Conservation (phyloP, 2,113 vertebrate species). For the Varanus komodoensis region DNA sequence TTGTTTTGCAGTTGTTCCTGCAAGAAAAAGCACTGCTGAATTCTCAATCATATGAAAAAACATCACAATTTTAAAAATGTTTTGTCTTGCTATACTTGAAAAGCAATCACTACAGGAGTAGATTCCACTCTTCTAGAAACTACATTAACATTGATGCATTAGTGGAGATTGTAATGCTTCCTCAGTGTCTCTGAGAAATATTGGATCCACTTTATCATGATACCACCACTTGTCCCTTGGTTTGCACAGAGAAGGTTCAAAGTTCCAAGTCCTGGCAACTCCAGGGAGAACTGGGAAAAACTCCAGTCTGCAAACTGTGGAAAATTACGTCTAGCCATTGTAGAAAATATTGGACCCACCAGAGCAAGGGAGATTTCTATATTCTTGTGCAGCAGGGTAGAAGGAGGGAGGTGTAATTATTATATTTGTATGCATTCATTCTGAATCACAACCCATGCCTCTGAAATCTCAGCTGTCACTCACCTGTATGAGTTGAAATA, state of each 20-base stretch:
- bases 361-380: neutral
- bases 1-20: constrained; percentile 84
- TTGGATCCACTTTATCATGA: neutral
- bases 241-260: neutral
- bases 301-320: neutral
- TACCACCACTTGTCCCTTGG: too few species aligned
- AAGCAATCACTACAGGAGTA: neutral
- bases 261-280: neutral
- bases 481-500: constrained; percentile 82
- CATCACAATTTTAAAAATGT: neutral
- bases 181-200: neutral
- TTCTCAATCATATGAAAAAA: constrained; percentile 40
- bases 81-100: neutral
- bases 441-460: neutral
- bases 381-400: too few species aligned
- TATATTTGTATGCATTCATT: neutral
- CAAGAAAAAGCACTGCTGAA: constrained; percentile 55
- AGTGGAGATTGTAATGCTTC: neutral
- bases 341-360: neutral
- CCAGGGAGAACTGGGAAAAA: neutral
- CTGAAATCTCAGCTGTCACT: neutral
- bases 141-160: neutral
- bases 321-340: neutral
- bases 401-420: neutral
- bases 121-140: constrained; percentile 19